These are phyloP conservation scores for Falcaria lacertinaria DNA, from an alignment of 2,888 invertebrate species.

Conservation along the genomic window DNA sequence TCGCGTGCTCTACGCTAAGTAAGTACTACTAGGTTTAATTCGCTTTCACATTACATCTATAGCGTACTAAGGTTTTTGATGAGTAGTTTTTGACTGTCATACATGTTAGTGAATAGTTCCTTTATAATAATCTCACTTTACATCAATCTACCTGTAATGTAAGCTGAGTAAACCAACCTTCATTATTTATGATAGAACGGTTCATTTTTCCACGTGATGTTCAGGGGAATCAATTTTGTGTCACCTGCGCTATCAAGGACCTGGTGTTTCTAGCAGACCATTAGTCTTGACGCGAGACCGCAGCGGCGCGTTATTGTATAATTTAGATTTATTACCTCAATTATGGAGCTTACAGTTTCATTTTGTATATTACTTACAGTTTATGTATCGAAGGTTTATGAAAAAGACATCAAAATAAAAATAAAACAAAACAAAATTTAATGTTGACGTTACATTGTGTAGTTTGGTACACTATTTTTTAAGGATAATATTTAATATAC, in stretches of 20 bases:
- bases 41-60: too few species aligned
- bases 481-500: too few species aligned
- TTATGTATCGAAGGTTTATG: background rate
- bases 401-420: too few species aligned
- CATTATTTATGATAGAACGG: slow-evolving; percentile 35
- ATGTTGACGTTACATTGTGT: too few species aligned
- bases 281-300: slow-evolving; percentile 21
- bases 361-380: background rate
- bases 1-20: too few species aligned
- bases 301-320: slow-evolving; percentile 2
- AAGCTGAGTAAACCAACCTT: slow-evolving; percentile 8
- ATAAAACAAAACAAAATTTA: too few species aligned
- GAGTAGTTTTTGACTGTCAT: slow-evolving; percentile 14
- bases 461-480: too few species aligned
- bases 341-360: slow-evolving; percentile 2
- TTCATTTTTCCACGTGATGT: slow-evolving; percentile 33
- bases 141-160: background rate
- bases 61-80: too few species aligned
- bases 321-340: slow-evolving; percentile 2
- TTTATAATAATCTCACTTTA: background rate
- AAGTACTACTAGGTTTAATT: too few species aligned
- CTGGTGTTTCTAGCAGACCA: slow-evolving; percentile 14
- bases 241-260: slow-evolving; percentile 26
- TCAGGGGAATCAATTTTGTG: slow-evolving; percentile 35
- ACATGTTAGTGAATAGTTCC: slow-evolving; percentile 24